Evolutionary conservation across 2,797 vertebrate species (phyloP), one percentile per base, ranked within the genome.

Genomic region (Sebastolobus altivelis): DNA sequence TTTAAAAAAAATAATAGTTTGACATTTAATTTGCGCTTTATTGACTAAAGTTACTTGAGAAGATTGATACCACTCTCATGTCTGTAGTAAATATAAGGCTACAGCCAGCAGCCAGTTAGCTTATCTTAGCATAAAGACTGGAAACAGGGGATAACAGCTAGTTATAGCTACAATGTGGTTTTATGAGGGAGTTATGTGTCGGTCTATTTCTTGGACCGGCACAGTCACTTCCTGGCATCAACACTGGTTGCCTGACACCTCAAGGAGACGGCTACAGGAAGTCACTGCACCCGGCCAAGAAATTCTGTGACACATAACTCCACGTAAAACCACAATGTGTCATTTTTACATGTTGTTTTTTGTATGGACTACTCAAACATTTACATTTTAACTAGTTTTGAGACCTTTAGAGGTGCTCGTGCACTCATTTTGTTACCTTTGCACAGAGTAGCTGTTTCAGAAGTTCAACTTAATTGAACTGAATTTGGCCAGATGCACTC

Each of bases 401-500:
- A 46, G 37, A 65, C 31, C 8, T 68, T 63, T 38, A 38, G 2
- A 33, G 22, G 13, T 46, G 43, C 16, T 0, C 8, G 16, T 18
- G 43, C 7, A 6, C 43, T 46, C 18, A 8, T 49, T 55, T 8
- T 33, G 25, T 29, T 11, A 22, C 59, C 4, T 25, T n/a, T 27
- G 2, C 18, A 75, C 7, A 12, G 4, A 3, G 16, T 31, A 67
- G 18, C 9, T 10, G 14, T 43, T 67, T 67, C 13, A 54, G 27
- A 60, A 62, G 31, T 56, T 72, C 2, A 52, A 29, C 49, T 59
- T 75, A 16, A 62, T 18, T 55, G 20, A 66, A 81, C 33, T 60
- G 38, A 56, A 73, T 76, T 76, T 67, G 49, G 14, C 37, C 69
- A 11, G 6, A 72, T 65, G 46, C 37, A 55, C 66, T 59, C 56